Percentiles rank a stretch among this genome's conserved stretches.
Conservation (phyloP, 2,797 vertebrate species). For the Channa striata region DNA sequence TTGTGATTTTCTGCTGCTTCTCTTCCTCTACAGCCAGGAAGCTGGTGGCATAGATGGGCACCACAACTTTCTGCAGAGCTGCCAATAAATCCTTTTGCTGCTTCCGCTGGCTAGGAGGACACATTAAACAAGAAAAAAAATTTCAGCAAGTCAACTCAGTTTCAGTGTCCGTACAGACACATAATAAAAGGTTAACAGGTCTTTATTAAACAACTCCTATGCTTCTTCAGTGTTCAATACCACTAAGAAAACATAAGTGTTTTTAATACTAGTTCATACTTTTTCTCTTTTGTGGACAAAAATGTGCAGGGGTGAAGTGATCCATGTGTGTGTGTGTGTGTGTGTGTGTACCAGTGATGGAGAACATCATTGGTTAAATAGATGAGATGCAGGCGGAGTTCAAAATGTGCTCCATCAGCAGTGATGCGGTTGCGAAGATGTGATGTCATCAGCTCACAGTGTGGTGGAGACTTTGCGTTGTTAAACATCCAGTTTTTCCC, state of each 20-base stretch:
- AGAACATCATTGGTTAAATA: conserved; percentile 97
- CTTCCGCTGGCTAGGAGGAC: conserved; percentile 90
- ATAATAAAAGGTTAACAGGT: too few relatives aligned
- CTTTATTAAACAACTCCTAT: background rate
- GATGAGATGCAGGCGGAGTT: conserved; percentile 96
- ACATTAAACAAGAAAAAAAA: too few relatives aligned
- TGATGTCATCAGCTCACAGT: conserved; percentile 95
- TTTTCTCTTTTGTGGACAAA: too few relatives aligned
- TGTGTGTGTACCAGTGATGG: conserved; percentile 91
- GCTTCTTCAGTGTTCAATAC: background rate
- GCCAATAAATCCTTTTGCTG: conserved; percentile 95
- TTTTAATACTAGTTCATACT: too few relatives aligned
- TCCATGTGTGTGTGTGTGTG: background rate
- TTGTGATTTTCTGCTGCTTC: conserved; percentile 98
- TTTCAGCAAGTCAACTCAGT: too few relatives aligned
- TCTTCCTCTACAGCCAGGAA: conserved; percentile 98
- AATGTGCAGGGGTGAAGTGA: background rate
- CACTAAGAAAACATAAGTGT: background rate
- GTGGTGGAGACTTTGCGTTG: conserved; percentile 92
- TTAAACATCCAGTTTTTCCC: conserved; percentile 99
- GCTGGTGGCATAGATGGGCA: conserved; percentile 98
- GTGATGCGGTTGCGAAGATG: conserved; percentile 96
- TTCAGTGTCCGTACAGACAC: too few relatives aligned
- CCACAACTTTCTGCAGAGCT: conserved; percentile 96
- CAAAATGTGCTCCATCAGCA: conserved; percentile 91